Conservation (phyloP, 1,140 invertebrate species). For the Dinothrombium tinctorium region DNA sequence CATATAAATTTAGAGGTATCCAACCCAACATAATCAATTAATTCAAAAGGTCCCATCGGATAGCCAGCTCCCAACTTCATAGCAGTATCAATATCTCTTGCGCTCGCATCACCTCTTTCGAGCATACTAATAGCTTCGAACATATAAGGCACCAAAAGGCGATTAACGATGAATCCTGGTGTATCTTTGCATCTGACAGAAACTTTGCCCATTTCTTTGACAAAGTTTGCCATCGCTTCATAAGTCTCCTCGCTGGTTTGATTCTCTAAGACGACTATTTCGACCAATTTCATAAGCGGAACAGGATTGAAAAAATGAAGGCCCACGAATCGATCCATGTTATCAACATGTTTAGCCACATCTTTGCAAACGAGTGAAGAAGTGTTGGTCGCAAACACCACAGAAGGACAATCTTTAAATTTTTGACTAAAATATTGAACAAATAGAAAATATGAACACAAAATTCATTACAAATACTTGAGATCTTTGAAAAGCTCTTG, state of each 20-base stretch:
- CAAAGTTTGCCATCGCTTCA: slow-evolving; percentile 42
- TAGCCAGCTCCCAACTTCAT: slow-evolving; percentile 65
- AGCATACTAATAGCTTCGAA: slow-evolving; percentile 45
- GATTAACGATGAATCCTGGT: slow-evolving; percentile 62
- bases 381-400: slow-evolving; percentile 61
- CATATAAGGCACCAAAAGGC: slow-evolving; percentile 49
- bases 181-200: slow-evolving; percentile 58
- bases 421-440: too few species aligned
- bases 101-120: slow-evolving; percentile 42
- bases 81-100: slow-evolving; percentile 50
- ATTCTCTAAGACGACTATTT: slow-evolving; percentile 23
- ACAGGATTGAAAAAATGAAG: slow-evolving; percentile 76
- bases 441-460: too few species aligned
- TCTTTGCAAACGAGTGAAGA: slow-evolving; percentile 60
- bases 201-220: slow-evolving; percentile 47
- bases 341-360: slow-evolving; percentile 30
- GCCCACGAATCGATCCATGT: slow-evolving; percentile 5
- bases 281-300: slow-evolving; percentile 67
- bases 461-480: too few species aligned
- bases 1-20: slow-evolving; percentile 33
- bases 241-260: slow-evolving; percentile 51
- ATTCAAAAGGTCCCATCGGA: slow-evolving; percentile 62
- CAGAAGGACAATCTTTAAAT: slow-evolving; percentile 33
- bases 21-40: slow-evolving; percentile 51
- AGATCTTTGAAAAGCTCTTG: slow-evolving; percentile 42